Evolutionary conservation across 2,888 invertebrate species (phyloP).

Genomic region (Drosophila demipolita): DNA sequence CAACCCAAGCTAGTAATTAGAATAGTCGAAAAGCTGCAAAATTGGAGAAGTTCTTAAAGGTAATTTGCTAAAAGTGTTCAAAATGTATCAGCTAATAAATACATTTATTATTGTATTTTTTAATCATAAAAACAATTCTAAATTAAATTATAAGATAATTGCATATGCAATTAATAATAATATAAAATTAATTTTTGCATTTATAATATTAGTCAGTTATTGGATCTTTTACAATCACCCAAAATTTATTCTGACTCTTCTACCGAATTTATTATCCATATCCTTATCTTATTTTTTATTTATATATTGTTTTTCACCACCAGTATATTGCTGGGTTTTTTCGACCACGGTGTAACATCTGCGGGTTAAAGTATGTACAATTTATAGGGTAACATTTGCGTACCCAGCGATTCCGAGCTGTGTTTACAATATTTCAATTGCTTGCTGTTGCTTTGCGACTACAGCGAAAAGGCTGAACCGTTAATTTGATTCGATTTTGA

Average conservation of each 20-base stretch:
- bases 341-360: neutral
- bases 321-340: neutral
- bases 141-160: no score
- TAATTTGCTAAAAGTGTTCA: neutral
- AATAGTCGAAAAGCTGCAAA: neutral
- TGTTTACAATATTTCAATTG: conserved; percentile 80
- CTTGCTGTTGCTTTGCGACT: conserved; percentile 68
- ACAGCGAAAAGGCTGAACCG: conserved; percentile 77
- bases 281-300: neutral
- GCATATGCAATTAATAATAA: no score
- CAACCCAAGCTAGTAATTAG: no score
- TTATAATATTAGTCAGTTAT: no score
- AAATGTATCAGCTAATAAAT: no score
- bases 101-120: no score
- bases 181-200: no score
- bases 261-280: neutral
- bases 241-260: neutral
- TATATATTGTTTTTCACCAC: neutral
- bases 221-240: neutral
- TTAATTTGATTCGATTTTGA: conserved; percentile 77
- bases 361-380: conserved; percentile 46
- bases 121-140: no score
- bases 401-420: conserved; percentile 56
- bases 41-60: neutral
- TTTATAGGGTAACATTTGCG: conserved; percentile 58